phyloP scores from a whole-genome alignment of 53 echinoderm and acorn worm genomes.

The Paelopatides confundens region DNA sequence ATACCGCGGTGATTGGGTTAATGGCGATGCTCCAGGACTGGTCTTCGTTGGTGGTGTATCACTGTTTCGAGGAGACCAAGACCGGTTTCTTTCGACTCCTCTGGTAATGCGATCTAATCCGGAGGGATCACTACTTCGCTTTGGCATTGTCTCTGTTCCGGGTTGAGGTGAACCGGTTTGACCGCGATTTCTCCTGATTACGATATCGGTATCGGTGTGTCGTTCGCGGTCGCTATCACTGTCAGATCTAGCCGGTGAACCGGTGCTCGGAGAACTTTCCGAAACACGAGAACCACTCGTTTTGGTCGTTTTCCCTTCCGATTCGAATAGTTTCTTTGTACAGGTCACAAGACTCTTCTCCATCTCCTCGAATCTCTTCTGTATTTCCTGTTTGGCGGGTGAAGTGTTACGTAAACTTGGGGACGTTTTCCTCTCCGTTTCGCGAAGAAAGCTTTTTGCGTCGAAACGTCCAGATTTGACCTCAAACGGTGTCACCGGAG shows the following conservation, averaged over 20 bases:
- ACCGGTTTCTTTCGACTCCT: constrained; percentile 30
- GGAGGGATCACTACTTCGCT: neutral
- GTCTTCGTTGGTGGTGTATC: constrained; percentile 20
- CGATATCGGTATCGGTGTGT: constrained; percentile 79
- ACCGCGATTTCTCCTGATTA: constrained; percentile 32
- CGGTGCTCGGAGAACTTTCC: constrained; percentile 63
- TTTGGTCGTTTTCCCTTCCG: constrained; percentile 55
- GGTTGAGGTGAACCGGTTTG: neutral
- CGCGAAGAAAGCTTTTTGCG: constrained; percentile 81
- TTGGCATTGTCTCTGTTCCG: constrained; percentile 7
- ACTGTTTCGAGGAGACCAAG: constrained; percentile 46
- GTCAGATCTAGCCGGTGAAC: constrained; percentile 68
- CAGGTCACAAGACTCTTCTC: constrained; percentile 80
- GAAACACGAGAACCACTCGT: neutral
- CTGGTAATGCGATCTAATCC: constrained; percentile 21
- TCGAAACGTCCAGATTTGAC: constrained; percentile 85
- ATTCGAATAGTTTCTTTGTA: constrained; percentile 85
- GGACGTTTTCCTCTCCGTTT: constrained; percentile 80
- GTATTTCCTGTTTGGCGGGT: constrained; percentile 70
- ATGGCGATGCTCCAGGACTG: constrained; percentile 39
- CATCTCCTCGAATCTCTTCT: constrained; percentile 75
- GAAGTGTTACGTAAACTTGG: constrained; percentile 57
- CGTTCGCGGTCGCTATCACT: constrained; percentile 81
- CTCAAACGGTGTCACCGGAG: constrained; percentile 20
- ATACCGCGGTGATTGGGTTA: constrained; percentile 63